Conservation (phyloP, 2,888 invertebrate species). For the Hydrotaea cyrtoneurina region DNA sequence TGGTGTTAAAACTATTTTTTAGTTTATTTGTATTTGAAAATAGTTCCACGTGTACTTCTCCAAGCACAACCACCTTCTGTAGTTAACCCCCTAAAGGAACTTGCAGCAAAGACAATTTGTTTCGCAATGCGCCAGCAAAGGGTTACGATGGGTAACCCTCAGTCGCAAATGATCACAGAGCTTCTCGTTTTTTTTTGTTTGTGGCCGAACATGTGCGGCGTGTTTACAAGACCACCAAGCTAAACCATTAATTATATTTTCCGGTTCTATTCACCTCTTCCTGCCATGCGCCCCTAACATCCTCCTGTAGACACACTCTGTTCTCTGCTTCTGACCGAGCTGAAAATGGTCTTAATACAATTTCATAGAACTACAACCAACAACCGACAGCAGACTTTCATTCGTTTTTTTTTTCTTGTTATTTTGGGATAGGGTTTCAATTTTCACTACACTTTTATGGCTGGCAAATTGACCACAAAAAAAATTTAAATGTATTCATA, state of each 20-base stretch:
- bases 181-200: not conserved
- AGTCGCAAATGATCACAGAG: no score
- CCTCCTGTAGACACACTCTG: not conserved
- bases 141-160: no score
- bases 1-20: constrained; percentile 30
- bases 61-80: not conserved
- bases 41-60: constrained; percentile 3
- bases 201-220: constrained; percentile 53
- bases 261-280: constrained; percentile 36
- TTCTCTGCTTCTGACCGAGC: constrained; percentile 3
- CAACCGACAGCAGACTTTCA: not conserved
- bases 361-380: constrained; percentile 36
- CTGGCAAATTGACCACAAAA: constrained; percentile 59
- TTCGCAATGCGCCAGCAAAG: no score
- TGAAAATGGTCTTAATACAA: constrained; percentile 42
- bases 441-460: constrained; percentile 38
- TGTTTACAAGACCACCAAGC: constrained; percentile 63
- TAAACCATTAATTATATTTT: constrained; percentile 64
- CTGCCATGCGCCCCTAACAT: not conserved
- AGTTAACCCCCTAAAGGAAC: not conserved
- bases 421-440: constrained; percentile 1
- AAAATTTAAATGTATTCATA: constrained; percentile 6
- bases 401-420: not conserved
- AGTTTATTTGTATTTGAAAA: constrained; percentile 36
- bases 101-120: no score